Evolutionary conservation across 2,113 vertebrate genomes (phyloP).

Genomic region (Plectropomus leopardus): DNA sequence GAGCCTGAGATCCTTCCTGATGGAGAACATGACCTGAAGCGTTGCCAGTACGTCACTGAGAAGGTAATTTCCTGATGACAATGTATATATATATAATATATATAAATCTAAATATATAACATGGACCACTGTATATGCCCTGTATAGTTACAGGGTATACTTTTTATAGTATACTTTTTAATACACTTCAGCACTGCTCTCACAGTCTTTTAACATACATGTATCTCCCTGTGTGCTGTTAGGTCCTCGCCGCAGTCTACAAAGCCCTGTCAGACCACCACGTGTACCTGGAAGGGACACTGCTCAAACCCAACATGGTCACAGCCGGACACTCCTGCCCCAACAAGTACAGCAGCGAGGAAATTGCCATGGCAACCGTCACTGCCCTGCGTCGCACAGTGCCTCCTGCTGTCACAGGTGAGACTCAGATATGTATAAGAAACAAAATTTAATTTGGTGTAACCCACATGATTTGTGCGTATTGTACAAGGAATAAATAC

Average conservation of each 20-base stretch:
- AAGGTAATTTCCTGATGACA: constrained; percentile 86
- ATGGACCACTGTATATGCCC: background rate
- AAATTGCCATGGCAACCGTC: constrained; percentile 96
- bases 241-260: constrained; percentile 97
- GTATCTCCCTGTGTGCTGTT: background rate
- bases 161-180: no score
- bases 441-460: background rate
- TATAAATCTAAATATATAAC: background rate
- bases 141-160: no score
- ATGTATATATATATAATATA: no score
- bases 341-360: constrained; percentile 90
- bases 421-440: background rate
- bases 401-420: constrained; percentile 94
- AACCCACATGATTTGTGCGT: no score
- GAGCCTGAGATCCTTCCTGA: constrained; percentile 98
- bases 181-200: background rate
- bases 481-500: no score
- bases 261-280: constrained; percentile 98
- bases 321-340: constrained; percentile 95
- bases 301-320: constrained; percentile 99
- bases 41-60: constrained; percentile 96
- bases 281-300: constrained; percentile 95
- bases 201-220: background rate
- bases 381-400: constrained; percentile 96
- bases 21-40: constrained; percentile 95